These are phyloP conservation scores for Indri indri DNA, from an alignment of 2,113 vertebrate genomes.

Conservation along the genomic window DNA sequence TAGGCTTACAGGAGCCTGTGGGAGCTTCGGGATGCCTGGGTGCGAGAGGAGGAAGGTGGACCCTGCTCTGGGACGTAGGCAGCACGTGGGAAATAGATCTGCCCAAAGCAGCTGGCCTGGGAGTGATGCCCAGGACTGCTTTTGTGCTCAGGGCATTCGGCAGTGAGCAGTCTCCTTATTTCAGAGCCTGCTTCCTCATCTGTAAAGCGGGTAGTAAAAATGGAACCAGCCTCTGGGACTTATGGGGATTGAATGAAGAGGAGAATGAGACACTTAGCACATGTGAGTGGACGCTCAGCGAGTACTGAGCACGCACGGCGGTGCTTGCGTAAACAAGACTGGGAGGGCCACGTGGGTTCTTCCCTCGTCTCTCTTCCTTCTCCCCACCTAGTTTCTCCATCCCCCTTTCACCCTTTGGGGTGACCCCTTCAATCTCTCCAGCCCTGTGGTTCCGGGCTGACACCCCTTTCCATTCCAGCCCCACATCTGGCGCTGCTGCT, in stretches of 20 bases:
- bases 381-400: background rate
- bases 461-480: background rate
- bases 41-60: background rate
- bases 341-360: background rate
- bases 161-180: background rate
- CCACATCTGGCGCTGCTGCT: background rate
- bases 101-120: background rate
- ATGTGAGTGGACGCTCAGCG: rapidly evolving
- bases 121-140: background rate
- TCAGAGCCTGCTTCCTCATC: background rate
- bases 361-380: background rate
- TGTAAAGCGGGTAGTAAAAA: background rate
- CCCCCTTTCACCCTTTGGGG: background rate
- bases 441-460: background rate
- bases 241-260: background rate
- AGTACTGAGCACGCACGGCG: background rate
- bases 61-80: background rate
- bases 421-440: background rate
- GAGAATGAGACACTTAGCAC: too few species aligned
- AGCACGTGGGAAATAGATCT: background rate
- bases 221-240: background rate
- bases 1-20: background rate
- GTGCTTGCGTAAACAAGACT: background rate
- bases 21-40: background rate
- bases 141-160: background rate